Evolutionary conservation across 2,888 invertebrate genomes (phyloP).

Genomic region (Neria commutata): DNA sequence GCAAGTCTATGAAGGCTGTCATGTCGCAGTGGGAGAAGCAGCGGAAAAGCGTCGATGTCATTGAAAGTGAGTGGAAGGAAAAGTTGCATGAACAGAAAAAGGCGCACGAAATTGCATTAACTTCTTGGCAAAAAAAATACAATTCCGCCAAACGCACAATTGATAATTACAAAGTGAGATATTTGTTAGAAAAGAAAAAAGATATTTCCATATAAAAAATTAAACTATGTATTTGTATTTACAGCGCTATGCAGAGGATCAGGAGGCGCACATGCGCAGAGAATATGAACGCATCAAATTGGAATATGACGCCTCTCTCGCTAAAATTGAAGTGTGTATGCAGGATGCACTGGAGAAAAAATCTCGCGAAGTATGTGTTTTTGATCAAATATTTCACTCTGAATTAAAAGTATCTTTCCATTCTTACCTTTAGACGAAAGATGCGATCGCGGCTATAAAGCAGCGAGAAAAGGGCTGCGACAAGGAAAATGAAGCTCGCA

Average conservation of each 20-base stretch:
- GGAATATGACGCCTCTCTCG: constrained; percentile 63
- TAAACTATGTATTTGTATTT: constrained; percentile 27
- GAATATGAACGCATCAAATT: constrained; percentile 71
- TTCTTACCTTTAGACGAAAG: constrained; percentile 29
- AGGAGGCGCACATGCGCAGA: constrained; percentile 68
- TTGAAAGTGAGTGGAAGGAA: constrained; percentile 62
- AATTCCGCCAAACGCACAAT: constrained; percentile 69
- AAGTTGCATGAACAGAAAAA: constrained; percentile 64
- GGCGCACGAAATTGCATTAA: constrained; percentile 63
- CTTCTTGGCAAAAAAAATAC: constrained; percentile 67
- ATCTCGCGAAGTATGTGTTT: constrained; percentile 37
- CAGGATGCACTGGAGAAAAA: constrained; percentile 48
- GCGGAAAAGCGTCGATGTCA: constrained; percentile 62
- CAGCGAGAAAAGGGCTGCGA: constrained; percentile 24
- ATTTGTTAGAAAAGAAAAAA: too few species aligned
- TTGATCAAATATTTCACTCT: too few species aligned
- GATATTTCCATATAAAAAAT: too few species aligned
- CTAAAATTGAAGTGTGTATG: constrained; percentile 49
- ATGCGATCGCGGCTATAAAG: constrained; percentile 23
- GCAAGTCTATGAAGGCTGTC: constrained; percentile 62
- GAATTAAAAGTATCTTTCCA: too few species aligned
- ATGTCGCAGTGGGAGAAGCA: constrained; percentile 63
- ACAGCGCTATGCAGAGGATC: constrained; percentile 69
- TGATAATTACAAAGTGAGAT: constrained; percentile 66
- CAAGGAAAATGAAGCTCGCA: constrained; percentile 41